A percentile compares a stretch with the other conserved stretches of the same genome.
Evolutionary conservation across 2,113 vertebrate genomes (phyloP).

Genomic region (Struthio camelus): DNA sequence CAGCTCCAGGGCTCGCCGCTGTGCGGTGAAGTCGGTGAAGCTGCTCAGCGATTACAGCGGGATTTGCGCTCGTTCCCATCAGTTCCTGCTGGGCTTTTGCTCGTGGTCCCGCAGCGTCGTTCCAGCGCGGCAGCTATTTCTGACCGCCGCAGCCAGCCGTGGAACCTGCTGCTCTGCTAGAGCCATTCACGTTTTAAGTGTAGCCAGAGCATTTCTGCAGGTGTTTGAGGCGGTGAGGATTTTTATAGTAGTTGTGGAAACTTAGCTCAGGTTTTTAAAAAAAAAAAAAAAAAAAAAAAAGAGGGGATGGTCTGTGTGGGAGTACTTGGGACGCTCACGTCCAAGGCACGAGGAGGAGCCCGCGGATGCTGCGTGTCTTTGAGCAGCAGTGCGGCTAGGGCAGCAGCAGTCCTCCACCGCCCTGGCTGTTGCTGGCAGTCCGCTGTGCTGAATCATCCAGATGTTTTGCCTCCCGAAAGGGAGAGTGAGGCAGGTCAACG

Average conservation of each 20-base stretch:
- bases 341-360: not conserved
- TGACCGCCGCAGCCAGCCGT: not conserved
- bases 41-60: constrained; percentile 7
- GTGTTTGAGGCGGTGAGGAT: not conserved
- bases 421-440: not conserved
- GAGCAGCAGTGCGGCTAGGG: not conserved
- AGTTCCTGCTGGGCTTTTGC: constrained; percentile 1
- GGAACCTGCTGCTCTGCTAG: not conserved
- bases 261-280: not conserved
- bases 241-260: not conserved
- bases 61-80: constrained; percentile 15
- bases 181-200: not conserved
- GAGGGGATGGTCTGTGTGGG: not conserved
- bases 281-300: too few relatives aligned
- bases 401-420: not conserved
- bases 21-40: not conserved
- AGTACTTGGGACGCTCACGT: not conserved
- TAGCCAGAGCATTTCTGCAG: not conserved
- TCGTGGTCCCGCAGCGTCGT: constrained; percentile 1
- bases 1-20: not conserved
- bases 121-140: not conserved
- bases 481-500: not conserved
- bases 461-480: not conserved
- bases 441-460: not conserved
- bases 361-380: not conserved